Percentiles rank a stretch among this genome's conserved stretches.
phyloP scores from a whole-genome alignment of 1,140 invertebrate genomes.

The Drosophila dunni region DNA sequence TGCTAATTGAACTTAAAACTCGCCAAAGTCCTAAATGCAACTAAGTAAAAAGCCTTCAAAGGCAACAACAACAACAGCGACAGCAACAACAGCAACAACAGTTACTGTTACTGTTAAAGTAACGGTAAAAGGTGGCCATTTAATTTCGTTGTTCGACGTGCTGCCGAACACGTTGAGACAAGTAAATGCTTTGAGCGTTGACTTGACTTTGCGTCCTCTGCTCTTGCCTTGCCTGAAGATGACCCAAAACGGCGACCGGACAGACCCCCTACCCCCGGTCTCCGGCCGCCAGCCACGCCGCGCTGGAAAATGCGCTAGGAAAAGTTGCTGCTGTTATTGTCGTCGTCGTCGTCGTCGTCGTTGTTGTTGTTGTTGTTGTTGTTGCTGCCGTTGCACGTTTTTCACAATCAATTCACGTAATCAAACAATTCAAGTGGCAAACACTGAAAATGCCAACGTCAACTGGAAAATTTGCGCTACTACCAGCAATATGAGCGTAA shows the following conservation, averaged over 20 bases:
- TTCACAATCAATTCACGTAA: slow-evolving; percentile 84
- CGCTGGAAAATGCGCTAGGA: neutral
- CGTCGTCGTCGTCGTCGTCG: slow-evolving; percentile 36
- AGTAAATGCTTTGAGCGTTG: slow-evolving; percentile 36
- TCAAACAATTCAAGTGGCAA: slow-evolving; percentile 84
- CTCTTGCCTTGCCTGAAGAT: slow-evolving; percentile 15
- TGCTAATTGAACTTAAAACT: slow-evolving; percentile 78
- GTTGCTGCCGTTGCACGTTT: slow-evolving; percentile 77
- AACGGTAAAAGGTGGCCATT: slow-evolving; percentile 67
- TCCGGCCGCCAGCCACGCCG: slow-evolving; percentile 3
- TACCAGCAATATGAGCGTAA: slow-evolving; percentile 50
- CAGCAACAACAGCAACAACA: slow-evolving; percentile 24
- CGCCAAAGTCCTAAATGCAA: slow-evolving; percentile 59
- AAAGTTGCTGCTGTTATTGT: slow-evolving; percentile 33
- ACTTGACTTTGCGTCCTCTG: slow-evolving; percentile 34
- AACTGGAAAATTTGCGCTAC: slow-evolving; percentile 81
- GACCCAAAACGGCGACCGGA: slow-evolving; percentile 7
- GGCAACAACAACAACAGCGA: slow-evolving; percentile 5
- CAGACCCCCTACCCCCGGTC: neutral
- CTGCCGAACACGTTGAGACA: slow-evolving; percentile 54
- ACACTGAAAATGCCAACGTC: slow-evolving; percentile 83
- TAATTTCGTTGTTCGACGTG: slow-evolving; percentile 66
- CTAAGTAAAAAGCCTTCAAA: slow-evolving; percentile 73
- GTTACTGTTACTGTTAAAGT: slow-evolving; percentile 19
- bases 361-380: slow-evolving; percentile 51